A percentile compares a stretch with the other conserved stretches of the same genome.
phyloP scores from a whole-genome alignment of 1,140 invertebrate genomes.

The Zaprionus kolodkinae region DNA sequence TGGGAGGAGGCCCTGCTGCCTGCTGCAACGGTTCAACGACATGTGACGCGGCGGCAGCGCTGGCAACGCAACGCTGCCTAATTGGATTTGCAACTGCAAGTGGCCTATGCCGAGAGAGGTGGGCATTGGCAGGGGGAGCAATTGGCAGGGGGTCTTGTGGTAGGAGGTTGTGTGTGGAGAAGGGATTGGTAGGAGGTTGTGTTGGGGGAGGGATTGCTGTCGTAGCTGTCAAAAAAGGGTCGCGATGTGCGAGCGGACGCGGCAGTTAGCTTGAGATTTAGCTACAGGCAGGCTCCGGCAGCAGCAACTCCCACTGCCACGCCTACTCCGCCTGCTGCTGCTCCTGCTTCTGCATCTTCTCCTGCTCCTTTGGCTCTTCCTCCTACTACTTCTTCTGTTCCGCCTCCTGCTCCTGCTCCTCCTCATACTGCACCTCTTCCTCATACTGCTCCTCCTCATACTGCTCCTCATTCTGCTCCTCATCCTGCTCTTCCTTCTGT shows the following conservation, averaged over 20 bases:
- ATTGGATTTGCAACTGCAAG: slow-evolving; percentile 79
- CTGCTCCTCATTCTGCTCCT: not conserved
- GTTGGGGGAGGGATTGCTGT: not conserved
- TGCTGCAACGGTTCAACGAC: slow-evolving; percentile 42
- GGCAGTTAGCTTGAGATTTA: slow-evolving; percentile 4
- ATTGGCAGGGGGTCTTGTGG: not conserved
- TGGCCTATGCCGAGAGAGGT: slow-evolving; percentile 22
- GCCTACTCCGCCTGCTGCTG: not conserved
- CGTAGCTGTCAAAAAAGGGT: not conserved
- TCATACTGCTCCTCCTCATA: not conserved
- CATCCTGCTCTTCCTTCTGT: not conserved
- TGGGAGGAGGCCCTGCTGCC: too few species aligned
- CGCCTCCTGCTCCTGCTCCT: not conserved
- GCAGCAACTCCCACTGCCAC: not conserved
- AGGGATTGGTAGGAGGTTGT: not conserved
- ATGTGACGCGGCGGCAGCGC: slow-evolving; percentile 51
- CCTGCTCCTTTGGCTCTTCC: not conserved
- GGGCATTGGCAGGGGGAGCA: not conserved
- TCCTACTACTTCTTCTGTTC: too few species aligned
- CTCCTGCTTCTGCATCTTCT: not conserved
- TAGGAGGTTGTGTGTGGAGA: not conserved
- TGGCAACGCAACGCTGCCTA: slow-evolving; percentile 57
- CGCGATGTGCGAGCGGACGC: not conserved
- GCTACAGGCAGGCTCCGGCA: not conserved
- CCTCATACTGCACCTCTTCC: not conserved